Percentiles rank a stretch among this genome's conserved stretches.
phyloP scores from a whole-genome alignment of 2,888 invertebrate species.

The Liodrosophila aerea region DNA sequence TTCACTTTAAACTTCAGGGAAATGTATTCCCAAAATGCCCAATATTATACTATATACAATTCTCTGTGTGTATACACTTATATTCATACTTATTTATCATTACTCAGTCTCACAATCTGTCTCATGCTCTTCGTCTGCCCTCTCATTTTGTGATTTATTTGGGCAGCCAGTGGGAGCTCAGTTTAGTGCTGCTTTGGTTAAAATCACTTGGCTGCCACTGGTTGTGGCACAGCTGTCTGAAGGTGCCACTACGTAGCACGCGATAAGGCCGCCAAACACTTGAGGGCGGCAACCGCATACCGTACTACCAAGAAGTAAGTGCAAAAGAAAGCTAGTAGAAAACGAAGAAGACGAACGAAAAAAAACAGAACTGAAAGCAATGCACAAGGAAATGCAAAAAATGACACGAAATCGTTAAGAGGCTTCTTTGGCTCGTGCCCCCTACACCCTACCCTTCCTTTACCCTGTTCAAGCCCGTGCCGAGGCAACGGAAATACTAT shows the following conservation, averaged over 20 bases:
- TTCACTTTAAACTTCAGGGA: too few species aligned
- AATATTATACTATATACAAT: too few species aligned
- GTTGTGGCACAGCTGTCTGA: constrained; percentile 39
- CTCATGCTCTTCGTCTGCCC: too few species aligned
- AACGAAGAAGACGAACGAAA: constrained; percentile 4
- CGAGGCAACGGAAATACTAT: constrained; percentile 67
- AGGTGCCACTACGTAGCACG: constrained; percentile 70
- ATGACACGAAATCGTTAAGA: constrained; percentile 77
- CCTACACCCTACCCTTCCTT: neutral
- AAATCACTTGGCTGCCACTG: constrained; percentile 52
- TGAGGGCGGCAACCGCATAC: constrained; percentile 51
- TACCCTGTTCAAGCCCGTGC: constrained; percentile 43
- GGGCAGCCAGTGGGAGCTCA: constrained; percentile 49
- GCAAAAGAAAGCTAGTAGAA: constrained; percentile 7
- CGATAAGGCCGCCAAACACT: constrained; percentile 68
- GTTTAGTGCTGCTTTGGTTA: constrained; percentile 44
- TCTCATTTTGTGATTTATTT: constrained; percentile 64
- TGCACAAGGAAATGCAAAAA: constrained; percentile 74
- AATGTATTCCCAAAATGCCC: too few species aligned
- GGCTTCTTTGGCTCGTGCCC: constrained; percentile 31
- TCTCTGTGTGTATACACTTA: too few species aligned
- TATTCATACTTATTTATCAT: neutral
- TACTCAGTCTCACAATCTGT: neutral
- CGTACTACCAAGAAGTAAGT: constrained; percentile 9
- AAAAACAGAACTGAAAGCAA: constrained; percentile 54